Base-by-base conservation (phyloP, 2,888 invertebrate genomes). In the Agelastica alni region DNA sequence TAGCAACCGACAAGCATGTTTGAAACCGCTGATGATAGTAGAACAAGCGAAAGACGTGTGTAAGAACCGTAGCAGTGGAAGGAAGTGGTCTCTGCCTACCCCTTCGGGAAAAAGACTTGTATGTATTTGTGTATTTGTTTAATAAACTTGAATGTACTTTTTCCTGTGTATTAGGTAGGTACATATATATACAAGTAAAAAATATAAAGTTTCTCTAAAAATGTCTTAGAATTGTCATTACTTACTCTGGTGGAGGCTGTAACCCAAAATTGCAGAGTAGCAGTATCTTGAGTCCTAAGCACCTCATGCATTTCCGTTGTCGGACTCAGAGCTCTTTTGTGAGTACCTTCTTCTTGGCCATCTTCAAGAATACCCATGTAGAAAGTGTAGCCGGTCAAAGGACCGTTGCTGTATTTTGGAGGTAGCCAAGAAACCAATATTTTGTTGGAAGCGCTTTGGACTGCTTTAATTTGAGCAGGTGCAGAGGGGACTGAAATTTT, bases 391-490 rank as follows among this genome's bases (percentile, higher is more conserved):
- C 89, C 89, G 0, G 87, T 88, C 14, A 93, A 80, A 49, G 88
- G 83, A 13, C 96, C 96, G 73, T 96, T 96, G 36, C 88, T 88
- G 59, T 85, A 84, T 13, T 85, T 78, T 0, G 96, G 95, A 10
- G 93, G 93, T 60, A 91, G 81, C 96, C 96, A 96, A 12, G 94
- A 91, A 30, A 93, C 87, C 52, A 93, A 81, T 63, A 93, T 90
- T 77, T 91, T 91, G 72, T 89, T 91, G 31, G 87, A 83, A 28
- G 92, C 91, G 61, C 91, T 91, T 46, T 92, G 87, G 48, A 91
- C 88, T 2, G 94, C 93, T 80, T 95, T 96, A 64, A 96, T 91
- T 66, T 91, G 91, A 28, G 91, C 90, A 32, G 95, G 95, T 32
- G 91, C 85, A 49, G 92, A 92, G 55, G 95, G 95, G 34, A 92